Conservation (phyloP, 2,113 vertebrate species). For the Neogale vison region DNA sequence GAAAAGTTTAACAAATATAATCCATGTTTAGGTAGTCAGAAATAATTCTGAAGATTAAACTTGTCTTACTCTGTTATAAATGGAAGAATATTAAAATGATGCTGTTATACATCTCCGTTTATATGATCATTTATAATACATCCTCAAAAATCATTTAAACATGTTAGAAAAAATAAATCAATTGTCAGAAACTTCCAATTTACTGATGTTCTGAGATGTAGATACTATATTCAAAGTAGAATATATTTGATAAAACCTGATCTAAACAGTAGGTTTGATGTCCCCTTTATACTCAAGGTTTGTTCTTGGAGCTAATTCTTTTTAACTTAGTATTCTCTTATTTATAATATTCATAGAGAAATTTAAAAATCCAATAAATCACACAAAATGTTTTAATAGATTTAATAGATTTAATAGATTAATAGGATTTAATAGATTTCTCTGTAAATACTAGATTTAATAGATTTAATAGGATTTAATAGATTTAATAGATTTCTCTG, state of each 20-base stretch:
- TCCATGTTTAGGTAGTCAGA: not conserved
- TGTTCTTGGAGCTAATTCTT: not conserved
- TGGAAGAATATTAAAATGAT: slow-evolving; percentile 1
- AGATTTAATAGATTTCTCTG: slow-evolving; percentile 4
- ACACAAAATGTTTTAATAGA: slow-evolving; percentile 5
- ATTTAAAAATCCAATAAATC: slow-evolving; percentile 23
- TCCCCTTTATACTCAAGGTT: not conserved
- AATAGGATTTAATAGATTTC: not conserved
- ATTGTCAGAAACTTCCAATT: not conserved
- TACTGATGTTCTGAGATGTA: not conserved
- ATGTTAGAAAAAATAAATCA: not conserved
- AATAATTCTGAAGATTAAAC: slow-evolving; percentile 27
- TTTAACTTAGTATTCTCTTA: not conserved
- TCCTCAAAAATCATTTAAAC: slow-evolving; percentile 24
- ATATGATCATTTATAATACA: not conserved
- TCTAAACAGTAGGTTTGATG: not conserved
- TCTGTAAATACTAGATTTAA: too few relatives aligned
- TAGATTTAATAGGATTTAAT: too few relatives aligned
- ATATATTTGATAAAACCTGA: not conserved
- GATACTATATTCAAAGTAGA: not conserved
- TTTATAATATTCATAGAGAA: not conserved
- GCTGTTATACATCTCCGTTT: not conserved
- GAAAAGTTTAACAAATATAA: slow-evolving; percentile 21
- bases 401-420: too few relatives aligned
- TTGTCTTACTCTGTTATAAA: not conserved